phyloP scores from a whole-genome alignment of 2,797 vertebrate genomes.

The Phoebastria nigripes region DNA sequence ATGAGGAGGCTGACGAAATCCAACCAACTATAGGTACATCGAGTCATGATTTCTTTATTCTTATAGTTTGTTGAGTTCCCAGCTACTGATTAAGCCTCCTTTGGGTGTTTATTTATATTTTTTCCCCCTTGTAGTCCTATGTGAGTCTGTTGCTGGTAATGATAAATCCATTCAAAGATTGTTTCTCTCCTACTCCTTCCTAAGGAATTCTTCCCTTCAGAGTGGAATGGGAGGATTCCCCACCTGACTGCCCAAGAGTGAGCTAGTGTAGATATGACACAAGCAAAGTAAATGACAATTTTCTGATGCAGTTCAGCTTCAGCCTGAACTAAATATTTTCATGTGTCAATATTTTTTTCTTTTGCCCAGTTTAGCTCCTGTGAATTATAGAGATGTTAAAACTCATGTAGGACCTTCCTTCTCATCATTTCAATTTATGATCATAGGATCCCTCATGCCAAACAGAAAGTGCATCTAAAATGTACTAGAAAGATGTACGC shows the following conservation, averaged over 20 bases:
- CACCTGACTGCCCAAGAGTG: background rate
- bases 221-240: background rate
- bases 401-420: background rate
- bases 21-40: slow-evolving; percentile 62
- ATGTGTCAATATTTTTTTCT: background rate
- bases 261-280: background rate
- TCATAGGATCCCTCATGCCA: background rate
- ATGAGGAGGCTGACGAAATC: slow-evolving; percentile 51
- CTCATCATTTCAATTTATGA: background rate
- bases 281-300: background rate
- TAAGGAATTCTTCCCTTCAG: background rate
- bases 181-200: background rate
- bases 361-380: background rate
- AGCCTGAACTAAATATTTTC: background rate
- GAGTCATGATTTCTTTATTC: background rate
- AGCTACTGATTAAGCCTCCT: background rate
- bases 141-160: background rate
- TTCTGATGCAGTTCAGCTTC: background rate
- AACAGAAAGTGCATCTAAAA: background rate
- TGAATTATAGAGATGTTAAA: background rate
- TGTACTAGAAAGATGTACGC: background rate
- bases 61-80: background rate
- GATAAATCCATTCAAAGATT: background rate
- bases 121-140: background rate
- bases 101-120: background rate